Evolutionary conservation across 2,888 invertebrate species (phyloP).

Genomic region (Aplocera efformata): DNA sequence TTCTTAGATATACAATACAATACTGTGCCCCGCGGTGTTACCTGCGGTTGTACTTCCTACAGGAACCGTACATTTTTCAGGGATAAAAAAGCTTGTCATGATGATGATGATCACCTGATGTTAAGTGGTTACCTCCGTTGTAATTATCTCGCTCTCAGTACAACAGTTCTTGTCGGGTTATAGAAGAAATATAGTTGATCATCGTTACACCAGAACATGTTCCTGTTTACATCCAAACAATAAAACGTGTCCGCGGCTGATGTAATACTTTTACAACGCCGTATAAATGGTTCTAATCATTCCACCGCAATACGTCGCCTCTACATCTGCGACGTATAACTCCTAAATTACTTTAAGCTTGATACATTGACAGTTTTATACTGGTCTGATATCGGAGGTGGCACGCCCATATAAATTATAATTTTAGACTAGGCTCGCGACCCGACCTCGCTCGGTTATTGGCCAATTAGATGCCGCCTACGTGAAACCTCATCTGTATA

Average conservation of each 20-base stretch:
- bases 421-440: constrained; percentile 26
- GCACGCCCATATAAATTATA: constrained; percentile 30
- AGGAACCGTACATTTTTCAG: too few relatives aligned
- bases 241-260: background rate
- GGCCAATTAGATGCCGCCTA: constrained; percentile 29
- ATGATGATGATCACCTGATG: too few relatives aligned
- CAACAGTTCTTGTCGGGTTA: too few relatives aligned
- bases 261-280: constrained; percentile 6
- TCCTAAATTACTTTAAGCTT: constrained; percentile 24
- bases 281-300: constrained; percentile 13
- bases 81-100: too few relatives aligned
- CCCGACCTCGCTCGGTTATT: constrained; percentile 23
- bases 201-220: too few relatives aligned
- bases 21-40: too few relatives aligned
- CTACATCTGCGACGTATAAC: constrained; percentile 10
- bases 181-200: too few relatives aligned
- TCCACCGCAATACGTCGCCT: constrained; percentile 6
- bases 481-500: constrained; percentile 17
- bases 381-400: constrained; percentile 9
- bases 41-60: too few relatives aligned
- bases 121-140: too few relatives aligned
- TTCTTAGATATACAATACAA: too few relatives aligned
- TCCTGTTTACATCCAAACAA: background rate
- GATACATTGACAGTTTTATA: constrained; percentile 31
- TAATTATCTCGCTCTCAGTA: too few relatives aligned